Evolutionary conservation across 2,797 vertebrate species (phyloP).

Genomic region (Ficedula albicollis): DNA sequence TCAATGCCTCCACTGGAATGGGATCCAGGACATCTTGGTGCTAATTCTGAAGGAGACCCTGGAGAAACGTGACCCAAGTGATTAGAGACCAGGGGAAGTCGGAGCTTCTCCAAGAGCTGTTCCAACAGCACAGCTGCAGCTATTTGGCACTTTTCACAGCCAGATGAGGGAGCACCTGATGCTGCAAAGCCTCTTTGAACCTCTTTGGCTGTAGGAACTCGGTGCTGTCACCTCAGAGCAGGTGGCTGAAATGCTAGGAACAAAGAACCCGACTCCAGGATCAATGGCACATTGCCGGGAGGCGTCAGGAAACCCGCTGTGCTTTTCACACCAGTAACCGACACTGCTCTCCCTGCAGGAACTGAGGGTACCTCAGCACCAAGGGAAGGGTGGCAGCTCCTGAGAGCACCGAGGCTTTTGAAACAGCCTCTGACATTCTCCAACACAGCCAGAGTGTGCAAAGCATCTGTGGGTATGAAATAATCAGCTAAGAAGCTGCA

Average conservation of each 20-base stretch:
- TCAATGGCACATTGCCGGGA: not conserved
- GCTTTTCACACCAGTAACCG: not conserved
- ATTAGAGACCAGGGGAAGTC: accelerated
- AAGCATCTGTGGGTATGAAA: not conserved
- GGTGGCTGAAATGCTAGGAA: not conserved
- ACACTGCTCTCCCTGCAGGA: not conserved
- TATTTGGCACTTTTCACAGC: not conserved
- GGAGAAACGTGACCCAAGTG: not conserved
- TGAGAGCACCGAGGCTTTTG: not conserved
- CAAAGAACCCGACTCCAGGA: not conserved
- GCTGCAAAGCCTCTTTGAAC: not conserved
- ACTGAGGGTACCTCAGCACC: not conserved
- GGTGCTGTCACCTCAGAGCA: not conserved
- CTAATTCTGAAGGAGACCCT: not conserved
- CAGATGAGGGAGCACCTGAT: not conserved
- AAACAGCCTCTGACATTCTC: not conserved
- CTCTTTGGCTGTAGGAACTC: not conserved
- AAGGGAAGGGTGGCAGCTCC: not conserved
- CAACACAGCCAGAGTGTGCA: not conserved
- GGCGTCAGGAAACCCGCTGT: not conserved
- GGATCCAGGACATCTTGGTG: not conserved
- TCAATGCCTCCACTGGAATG: not conserved
- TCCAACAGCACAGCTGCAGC: not conserved
- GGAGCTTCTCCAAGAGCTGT: not conserved
- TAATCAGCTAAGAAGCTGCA: not conserved